Evolutionary conservation across 2,888 invertebrate genomes (phyloP).

Genomic region (Acronicta leporina): DNA sequence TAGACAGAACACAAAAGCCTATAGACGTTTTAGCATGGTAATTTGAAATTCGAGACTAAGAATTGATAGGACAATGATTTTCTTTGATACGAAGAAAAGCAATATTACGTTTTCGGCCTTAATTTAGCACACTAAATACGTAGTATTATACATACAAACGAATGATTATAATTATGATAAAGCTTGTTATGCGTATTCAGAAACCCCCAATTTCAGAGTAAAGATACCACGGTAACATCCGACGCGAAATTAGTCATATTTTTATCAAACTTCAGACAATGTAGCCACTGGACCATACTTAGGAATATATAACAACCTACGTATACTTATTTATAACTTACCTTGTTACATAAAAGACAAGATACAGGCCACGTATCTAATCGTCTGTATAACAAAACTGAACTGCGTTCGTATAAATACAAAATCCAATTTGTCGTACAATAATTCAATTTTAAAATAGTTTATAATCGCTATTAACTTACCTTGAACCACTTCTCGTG

Average conservation of each 20-base stretch:
- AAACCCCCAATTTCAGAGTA: slow-evolving; percentile 8
- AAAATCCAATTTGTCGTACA: slow-evolving; percentile 64
- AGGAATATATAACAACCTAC: slow-evolving; percentile 35
- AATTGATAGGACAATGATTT: not conserved
- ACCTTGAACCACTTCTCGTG: slow-evolving; percentile 33
- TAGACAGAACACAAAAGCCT: no score
- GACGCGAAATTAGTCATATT: slow-evolving; percentile 8
- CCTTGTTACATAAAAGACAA: slow-evolving; percentile 47
- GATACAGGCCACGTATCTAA: slow-evolving; percentile 1
- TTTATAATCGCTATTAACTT: slow-evolving; percentile 50
- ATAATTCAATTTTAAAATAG: slow-evolving; percentile 64
- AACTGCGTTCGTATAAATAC: slow-evolving; percentile 35
- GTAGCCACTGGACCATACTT: slow-evolving; percentile 31
- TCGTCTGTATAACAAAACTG: slow-evolving; percentile 32
- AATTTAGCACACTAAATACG: slow-evolving; percentile 36
- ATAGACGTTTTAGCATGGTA: no score
- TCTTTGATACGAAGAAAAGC: slow-evolving; percentile 5
- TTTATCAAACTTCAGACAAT: slow-evolving; percentile 24
- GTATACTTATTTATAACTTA: slow-evolving; percentile 22
- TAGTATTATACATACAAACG: not conserved
- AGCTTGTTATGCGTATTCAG: slow-evolving; percentile 7
- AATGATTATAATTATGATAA: not conserved
- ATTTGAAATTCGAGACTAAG: not conserved
- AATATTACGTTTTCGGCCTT: slow-evolving; percentile 15
- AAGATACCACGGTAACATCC: not conserved